A percentile compares a stretch with the other conserved stretches of the same genome.
These are phyloP conservation scores for Pagetopsis macropterus DNA, from an alignment of 2,797 vertebrate genomes.

Conservation along the genomic window DNA sequence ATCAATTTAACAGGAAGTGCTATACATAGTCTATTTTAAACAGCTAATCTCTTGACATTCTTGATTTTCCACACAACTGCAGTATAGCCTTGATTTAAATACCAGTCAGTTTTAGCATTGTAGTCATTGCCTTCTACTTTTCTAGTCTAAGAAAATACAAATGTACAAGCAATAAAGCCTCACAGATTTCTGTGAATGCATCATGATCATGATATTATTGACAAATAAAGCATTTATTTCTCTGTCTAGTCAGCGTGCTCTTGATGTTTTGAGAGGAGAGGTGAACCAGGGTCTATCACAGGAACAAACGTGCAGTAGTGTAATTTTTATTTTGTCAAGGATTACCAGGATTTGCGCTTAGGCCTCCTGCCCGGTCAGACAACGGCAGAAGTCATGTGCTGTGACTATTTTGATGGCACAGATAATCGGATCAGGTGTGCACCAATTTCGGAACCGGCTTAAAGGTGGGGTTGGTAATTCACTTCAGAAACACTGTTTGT, in stretches of 20 bases:
- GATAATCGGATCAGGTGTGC: constrained; percentile 22
- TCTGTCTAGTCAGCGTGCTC: constrained; percentile 9
- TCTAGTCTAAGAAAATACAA: constrained; percentile 1
- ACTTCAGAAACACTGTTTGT: too few species aligned
- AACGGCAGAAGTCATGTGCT: constrained; percentile 51
- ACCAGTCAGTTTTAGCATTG: background rate
- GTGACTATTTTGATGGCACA: constrained; percentile 49
- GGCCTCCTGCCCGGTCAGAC: constrained; percentile 35
- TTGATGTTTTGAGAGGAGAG: constrained; percentile 10
- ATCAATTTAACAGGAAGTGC: constrained; percentile 32
- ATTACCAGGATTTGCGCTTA: constrained; percentile 66
- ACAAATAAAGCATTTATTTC: background rate
- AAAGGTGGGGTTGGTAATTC: too few species aligned
- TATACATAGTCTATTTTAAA: constrained; percentile 33
- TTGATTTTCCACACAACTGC: background rate
- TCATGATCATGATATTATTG: background rate
- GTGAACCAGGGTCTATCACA: constrained; percentile 7
- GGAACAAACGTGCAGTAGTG: constrained; percentile 31
- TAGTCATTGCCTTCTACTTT: background rate
- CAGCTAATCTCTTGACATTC: background rate
- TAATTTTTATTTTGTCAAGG: constrained; percentile 54
- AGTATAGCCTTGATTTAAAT: constrained; percentile 2
- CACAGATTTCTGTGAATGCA: constrained; percentile 1
- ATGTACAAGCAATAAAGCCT: background rate
- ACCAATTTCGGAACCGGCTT: background rate